A percentile compares a stretch with the other conserved stretches of the same genome.
Evolutionary conservation across 1,140 invertebrate species (phyloP).

Genomic region (roundworm (Caenorhabditis elegans)): WBcel235 BX284602.5:13152001-13152500

Average conservation of each 20-base stretch:
- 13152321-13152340: not conserved
- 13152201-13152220: not conserved
- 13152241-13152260: not conserved
- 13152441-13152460: constrained; percentile 8
- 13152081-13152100: not conserved
- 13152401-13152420: not conserved
- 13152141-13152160: not conserved
- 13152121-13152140: not conserved
- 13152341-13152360: not conserved
- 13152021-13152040: too few species aligned
- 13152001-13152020: too few species aligned
- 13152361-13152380: not conserved
- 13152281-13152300: not conserved
- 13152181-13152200: not conserved
- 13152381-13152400: not conserved
- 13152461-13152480: not conserved
- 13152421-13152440: not conserved
- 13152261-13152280: not conserved
- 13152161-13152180: not conserved
- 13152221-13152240: not conserved
- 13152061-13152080: not conserved
- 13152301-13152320: not conserved
- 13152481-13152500: not conserved
- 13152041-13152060: not conserved
- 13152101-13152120: not conserved